Evolutionary conservation across 1,140 invertebrate species (phyloP), one percentile per base, ranked within the genome.

Genomic region (Pseudomyrmex pallidus): DNA sequence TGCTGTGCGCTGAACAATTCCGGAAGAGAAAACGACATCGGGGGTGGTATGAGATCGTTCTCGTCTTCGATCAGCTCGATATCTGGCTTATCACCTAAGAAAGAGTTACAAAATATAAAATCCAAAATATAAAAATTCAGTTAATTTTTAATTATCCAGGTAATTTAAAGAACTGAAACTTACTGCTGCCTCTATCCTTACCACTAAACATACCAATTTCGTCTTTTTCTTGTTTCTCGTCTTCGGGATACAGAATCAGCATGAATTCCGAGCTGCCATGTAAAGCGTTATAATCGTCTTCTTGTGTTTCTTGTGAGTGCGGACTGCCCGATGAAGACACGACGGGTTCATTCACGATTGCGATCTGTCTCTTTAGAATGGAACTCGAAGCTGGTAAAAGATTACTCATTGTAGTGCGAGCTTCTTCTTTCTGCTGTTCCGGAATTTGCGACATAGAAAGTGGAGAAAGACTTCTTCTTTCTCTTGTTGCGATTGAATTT

Each of bases 11-110:
- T 95, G 86, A 96, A 95, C 61, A 98, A 91, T 91, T 97, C 97
- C 0, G 97, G 97, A 2, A 97, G 95, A 1, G 97, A 98, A 22
- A 97, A 93, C 0, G 97, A 98, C 74, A 97, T 95, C 1, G 97
- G 97, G 1, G 97, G 97, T 46, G 97, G 96, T 63, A 96, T 94
- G 13, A 96, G 92, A 72, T 95, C 95, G 64, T 96, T 95, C 83
- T 96, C 95, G 64, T 92, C 88, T 9, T 92, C 86, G 3, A 7
- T 17, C 8, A 50, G 50, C 0, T 78, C 54, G 17, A 74, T n/a
- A 48, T 59, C 22, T 1, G 10, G 66, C 48, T 59, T 61, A 2
- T 5, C n/a, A 72, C 3, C 76, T 80, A 1, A 72, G 72, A 80
- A 8, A 59, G 2, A 13, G 35, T 35, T 35, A 35, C 5, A 7